These are phyloP conservation scores for Mormoops blainvillei DNA, from an alignment of 2,113 vertebrate genomes.

Conservation along the genomic window DNA sequence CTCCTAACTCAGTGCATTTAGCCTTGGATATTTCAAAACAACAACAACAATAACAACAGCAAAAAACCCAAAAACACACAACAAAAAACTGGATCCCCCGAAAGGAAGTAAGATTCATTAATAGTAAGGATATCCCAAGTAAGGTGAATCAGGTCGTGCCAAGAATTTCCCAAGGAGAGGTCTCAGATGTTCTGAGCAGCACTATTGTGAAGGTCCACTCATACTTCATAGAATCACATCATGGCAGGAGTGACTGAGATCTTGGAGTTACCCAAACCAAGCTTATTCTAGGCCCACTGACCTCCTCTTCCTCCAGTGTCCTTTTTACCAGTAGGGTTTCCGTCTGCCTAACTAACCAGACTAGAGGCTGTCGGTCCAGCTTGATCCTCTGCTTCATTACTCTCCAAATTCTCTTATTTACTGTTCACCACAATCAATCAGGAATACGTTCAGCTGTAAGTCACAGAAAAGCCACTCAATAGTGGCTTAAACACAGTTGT, in stretches of 20 bases:
- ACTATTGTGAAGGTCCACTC: background rate
- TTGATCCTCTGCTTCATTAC: background rate
- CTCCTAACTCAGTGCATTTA: background rate
- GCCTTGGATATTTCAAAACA: background rate
- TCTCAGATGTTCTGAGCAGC: background rate
- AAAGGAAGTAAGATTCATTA: background rate
- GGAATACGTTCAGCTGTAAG: background rate
- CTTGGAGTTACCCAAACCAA: background rate
- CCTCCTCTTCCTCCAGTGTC: background rate
- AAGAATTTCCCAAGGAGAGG: background rate
- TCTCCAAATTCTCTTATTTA: background rate
- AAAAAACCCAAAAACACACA: too few relatives aligned
- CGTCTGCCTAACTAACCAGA: background rate
- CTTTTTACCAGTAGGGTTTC: background rate
- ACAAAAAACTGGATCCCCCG: background rate
- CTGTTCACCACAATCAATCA: background rate
- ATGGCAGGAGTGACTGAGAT: background rate
- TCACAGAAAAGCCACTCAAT: background rate
- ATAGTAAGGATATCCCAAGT: background rate
- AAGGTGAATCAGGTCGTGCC: background rate
- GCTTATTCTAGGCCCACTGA: background rate
- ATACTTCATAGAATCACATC: background rate
- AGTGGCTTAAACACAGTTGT: background rate
- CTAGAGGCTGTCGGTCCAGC: background rate
- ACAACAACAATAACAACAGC: too few relatives aligned